A percentile compares a stretch with the other conserved stretches of the same genome.
phyloP scores from a whole-genome alignment of 2,113 vertebrate genomes.

The Percopsis transmontana region DNA sequence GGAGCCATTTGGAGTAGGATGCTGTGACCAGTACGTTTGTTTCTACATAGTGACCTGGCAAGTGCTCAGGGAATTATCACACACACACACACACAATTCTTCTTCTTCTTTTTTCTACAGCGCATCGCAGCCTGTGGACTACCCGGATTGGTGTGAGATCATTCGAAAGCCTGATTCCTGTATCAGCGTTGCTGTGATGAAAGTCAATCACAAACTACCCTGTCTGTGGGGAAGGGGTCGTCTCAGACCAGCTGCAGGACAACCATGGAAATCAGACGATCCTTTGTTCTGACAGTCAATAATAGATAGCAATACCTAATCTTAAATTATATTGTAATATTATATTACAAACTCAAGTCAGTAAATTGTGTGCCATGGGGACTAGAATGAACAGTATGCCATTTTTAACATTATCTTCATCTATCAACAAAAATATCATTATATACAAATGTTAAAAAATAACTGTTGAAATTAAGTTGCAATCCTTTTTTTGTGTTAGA shows the following conservation, averaged over 20 bases:
- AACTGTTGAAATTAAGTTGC: neutral
- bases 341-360: too few species aligned
- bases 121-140: slow-evolving; percentile 71
- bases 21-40: slow-evolving; percentile 78
- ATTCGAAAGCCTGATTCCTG: slow-evolving; percentile 77
- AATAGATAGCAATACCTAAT: too few species aligned
- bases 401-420: slow-evolving; percentile 3
- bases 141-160: slow-evolving; percentile 80
- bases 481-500: too few species aligned
- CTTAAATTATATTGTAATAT: too few species aligned
- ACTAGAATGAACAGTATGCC: neutral
- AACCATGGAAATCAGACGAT: slow-evolving; percentile 70
- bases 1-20: slow-evolving; percentile 81
- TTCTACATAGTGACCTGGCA: neutral
- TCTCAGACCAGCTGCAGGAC: slow-evolving; percentile 49
- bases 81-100: neutral
- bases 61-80: neutral
- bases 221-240: slow-evolving; percentile 73
- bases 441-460: too few species aligned
- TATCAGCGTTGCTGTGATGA: slow-evolving; percentile 74
- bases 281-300: slow-evolving; percentile 64
- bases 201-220: slow-evolving; percentile 75
- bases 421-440: neutral
- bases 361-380: neutral
- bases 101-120: slow-evolving; percentile 42